phyloP scores from a whole-genome alignment of 1,140 invertebrate species.

The Drosophila murphyi region DNA sequence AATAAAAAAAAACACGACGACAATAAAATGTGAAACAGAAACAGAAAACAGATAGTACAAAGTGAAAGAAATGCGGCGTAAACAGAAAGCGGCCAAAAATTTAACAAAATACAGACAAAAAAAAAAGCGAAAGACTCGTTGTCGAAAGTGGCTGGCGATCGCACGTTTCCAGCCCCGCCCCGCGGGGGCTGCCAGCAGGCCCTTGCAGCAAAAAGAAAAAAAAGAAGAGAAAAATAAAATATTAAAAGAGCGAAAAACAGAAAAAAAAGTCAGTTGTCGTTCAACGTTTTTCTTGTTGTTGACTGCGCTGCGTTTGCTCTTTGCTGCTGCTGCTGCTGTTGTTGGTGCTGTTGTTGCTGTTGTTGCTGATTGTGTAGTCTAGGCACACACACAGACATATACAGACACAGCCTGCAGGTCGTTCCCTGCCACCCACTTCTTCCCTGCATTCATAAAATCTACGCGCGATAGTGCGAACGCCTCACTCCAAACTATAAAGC shows the following conservation, averaged over 20 bases:
- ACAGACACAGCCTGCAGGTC: conserved; percentile 54
- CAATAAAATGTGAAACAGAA: conserved; percentile 63
- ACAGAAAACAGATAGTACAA: conserved; percentile 66
- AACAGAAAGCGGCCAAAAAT: conserved; percentile 71
- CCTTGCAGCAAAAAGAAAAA: conserved; percentile 44
- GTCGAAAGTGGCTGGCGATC: conserved; percentile 56
- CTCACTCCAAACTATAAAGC: conserved; percentile 37
- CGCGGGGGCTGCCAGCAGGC: background rate
- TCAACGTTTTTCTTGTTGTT: conserved; percentile 18
- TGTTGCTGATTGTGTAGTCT: conserved; percentile 72
- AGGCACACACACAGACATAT: conserved; percentile 52
- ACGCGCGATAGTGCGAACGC: conserved; percentile 68
- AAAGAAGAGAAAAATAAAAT: conserved; percentile 11
- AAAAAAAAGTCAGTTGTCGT: conserved; percentile 64
- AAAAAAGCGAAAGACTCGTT: conserved; percentile 67
- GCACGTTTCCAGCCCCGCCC: background rate
- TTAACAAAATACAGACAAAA: conserved; percentile 19
- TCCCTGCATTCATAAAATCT: conserved; percentile 34
- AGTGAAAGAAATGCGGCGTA: conserved; percentile 80
- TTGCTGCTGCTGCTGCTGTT: conserved; percentile 34
- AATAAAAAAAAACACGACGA: conserved; percentile 22
- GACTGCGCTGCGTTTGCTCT: background rate
- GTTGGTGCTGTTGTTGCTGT: conserved; percentile 36
- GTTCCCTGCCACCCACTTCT: conserved; percentile 19
- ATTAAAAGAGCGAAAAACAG: conserved; percentile 36